phyloP scores from a whole-genome alignment of 2,113 vertebrate genomes.

The Speoplatyrhinus poulsoni region DNA sequence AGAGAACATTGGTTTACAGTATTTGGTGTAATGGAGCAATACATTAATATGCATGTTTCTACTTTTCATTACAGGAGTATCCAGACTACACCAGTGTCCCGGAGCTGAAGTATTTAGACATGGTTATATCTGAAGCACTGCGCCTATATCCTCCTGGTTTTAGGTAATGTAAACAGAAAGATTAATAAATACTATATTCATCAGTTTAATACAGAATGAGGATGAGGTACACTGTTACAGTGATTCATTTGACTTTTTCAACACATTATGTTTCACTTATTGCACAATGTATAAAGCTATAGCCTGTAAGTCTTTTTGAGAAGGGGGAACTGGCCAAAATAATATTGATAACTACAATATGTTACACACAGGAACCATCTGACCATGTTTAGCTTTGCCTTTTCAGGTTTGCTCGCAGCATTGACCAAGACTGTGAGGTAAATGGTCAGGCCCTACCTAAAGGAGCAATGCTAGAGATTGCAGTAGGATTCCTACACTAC shows the following conservation, averaged over 20 bases:
- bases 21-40: background rate
- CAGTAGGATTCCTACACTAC: conserved; percentile 85
- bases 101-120: conserved; percentile 90
- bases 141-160: conserved; percentile 92
- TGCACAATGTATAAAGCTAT: too few relatives aligned
- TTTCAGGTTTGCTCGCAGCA: conserved; percentile 83
- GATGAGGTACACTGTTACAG: background rate
- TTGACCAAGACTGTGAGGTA: conserved; percentile 80
- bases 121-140: conserved; percentile 89
- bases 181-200: background rate
- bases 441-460: conserved; percentile 83
- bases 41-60: conserved; percentile 11
- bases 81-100: conserved; percentile 83
- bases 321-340: background rate
- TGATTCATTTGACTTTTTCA: background rate
- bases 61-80: conserved; percentile 68
- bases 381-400: background rate
- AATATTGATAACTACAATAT: background rate
- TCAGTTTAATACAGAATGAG: background rate
- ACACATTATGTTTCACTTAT: background rate
- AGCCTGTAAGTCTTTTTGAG: too few relatives aligned
- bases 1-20: background rate
- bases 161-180: conserved; percentile 73
- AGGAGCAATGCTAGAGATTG: conserved; percentile 82
- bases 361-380: background rate